Conservation (phyloP, 2,797 vertebrate species). For the Halcyon badia region DNA sequence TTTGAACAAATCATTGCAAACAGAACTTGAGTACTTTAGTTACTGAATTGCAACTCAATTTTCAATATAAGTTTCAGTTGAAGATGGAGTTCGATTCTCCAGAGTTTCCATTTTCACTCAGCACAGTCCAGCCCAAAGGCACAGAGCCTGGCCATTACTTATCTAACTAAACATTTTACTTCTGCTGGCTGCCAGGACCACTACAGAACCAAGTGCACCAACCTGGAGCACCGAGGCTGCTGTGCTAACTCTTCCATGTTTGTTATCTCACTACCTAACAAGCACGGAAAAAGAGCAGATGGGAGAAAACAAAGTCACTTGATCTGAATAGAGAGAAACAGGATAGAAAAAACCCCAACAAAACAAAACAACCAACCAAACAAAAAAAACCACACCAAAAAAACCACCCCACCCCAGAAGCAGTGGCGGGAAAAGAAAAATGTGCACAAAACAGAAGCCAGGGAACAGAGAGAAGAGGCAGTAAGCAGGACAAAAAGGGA, state of each 20-base stretch:
- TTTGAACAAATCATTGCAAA: background rate
- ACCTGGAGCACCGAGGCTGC: background rate
- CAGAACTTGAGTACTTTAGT: background rate
- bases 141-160: background rate
- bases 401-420: background rate
- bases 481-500: background rate
- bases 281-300: background rate
- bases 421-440: background rate
- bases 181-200: background rate
- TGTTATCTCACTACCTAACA: background rate
- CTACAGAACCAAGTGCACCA: background rate
- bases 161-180: background rate
- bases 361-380: accelerated
- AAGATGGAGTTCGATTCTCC: background rate
- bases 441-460: background rate
- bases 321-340: background rate
- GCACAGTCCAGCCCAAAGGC: background rate
- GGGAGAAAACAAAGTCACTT: background rate
- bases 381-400: background rate
- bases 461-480: background rate
- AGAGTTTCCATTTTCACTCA: background rate
- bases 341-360: no score
- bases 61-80: background rate
- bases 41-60: background rate
- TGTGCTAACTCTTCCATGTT: background rate